Conservation (phyloP, 2,888 invertebrate species). For the Aquatica leii region DNA sequence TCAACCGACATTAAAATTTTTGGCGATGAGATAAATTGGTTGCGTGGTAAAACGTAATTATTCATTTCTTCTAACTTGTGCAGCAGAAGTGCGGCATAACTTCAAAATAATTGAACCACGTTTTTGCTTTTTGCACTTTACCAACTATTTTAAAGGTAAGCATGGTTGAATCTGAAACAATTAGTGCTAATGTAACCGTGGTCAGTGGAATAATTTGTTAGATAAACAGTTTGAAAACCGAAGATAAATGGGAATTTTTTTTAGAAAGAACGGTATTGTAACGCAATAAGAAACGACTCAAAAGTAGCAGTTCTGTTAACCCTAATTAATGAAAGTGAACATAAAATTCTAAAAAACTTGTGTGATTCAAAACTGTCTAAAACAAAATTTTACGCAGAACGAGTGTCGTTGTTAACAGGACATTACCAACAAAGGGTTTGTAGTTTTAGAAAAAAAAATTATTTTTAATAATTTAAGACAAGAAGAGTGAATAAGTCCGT, state of each 20-base stretch:
- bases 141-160: no score
- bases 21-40: not conserved
- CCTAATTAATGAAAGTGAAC: not conserved
- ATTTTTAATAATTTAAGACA: no score
- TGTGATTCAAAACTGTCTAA: not conserved
- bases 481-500: not conserved
- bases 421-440: not conserved
- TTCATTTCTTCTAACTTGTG: not conserved
- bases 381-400: no score
- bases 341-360: not conserved
- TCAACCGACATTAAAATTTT: not conserved
- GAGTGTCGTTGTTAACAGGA: not conserved
- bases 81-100: not conserved
- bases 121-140: no score
- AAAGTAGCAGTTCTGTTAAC: no score
- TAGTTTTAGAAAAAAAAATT: not conserved
- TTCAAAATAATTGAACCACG: no score
- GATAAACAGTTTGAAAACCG: not conserved
- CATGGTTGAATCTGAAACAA: not conserved
- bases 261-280: not conserved
- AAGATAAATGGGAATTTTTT: not conserved
- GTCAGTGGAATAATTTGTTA: no score
- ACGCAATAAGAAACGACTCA: no score
- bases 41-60: not conserved
- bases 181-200: not conserved